Evolutionary conservation across 2,797 vertebrate species (phyloP).

Genomic region (Cheirogaleus major): DNA sequence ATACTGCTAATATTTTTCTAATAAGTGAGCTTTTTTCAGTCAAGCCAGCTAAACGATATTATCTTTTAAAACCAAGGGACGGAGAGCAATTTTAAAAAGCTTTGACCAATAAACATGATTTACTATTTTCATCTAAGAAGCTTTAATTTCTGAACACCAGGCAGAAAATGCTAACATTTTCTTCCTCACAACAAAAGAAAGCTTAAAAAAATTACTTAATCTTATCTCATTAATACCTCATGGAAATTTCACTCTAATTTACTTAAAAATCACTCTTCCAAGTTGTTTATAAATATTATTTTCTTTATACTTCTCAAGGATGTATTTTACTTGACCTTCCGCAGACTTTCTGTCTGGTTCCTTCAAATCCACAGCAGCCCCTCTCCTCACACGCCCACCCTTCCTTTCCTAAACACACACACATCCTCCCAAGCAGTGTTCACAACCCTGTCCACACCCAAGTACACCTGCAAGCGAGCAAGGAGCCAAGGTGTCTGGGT

Average conservation of each 20-base stretch:
- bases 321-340: background rate
- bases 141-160: background rate
- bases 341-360: background rate
- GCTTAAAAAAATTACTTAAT: background rate
- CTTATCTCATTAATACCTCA: background rate
- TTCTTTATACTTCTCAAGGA: background rate
- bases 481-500: background rate
- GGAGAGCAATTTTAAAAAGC: background rate
- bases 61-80: background rate
- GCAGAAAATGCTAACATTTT: background rate
- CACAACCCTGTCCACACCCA: rapidly evolving
- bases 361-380: background rate
- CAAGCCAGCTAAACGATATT: background rate
- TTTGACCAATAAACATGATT: background rate
- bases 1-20: background rate
- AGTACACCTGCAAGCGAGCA: background rate
- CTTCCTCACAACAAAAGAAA: background rate
- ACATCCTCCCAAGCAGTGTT: rapidly evolving
- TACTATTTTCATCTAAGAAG: background rate
- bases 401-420: background rate
- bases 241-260: background rate
- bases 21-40: background rate
- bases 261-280: background rate
- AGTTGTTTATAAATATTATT: background rate
- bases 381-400: rapidly evolving